Evolutionary conservation across 2,797 vertebrate species (phyloP).

Genomic region (Euphonia xanthogaster): DNA sequence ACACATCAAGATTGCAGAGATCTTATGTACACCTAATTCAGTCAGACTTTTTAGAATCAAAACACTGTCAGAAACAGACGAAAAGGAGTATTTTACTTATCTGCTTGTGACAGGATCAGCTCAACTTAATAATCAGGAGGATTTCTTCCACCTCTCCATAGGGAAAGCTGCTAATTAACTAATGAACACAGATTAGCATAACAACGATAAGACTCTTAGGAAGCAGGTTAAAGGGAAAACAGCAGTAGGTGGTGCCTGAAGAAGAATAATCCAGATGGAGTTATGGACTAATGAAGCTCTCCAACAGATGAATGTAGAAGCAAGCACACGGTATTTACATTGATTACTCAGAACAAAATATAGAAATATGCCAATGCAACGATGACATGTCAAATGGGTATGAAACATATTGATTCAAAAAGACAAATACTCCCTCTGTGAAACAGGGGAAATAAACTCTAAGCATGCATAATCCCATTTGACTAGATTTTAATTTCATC

Average conservation of each 20-base stretch:
- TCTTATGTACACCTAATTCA: neutral
- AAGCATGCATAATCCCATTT: neutral
- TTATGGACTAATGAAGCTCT: neutral
- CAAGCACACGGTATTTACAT: neutral
- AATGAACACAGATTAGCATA: slow-evolving; percentile 51
- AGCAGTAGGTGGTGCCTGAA: slow-evolving; percentile 21
- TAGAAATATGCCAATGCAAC: neutral
- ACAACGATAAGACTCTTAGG: slow-evolving; percentile 1
- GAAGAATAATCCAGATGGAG: slow-evolving; percentile 34
- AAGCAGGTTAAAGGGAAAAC: slow-evolving; percentile 47
- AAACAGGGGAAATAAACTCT: neutral
- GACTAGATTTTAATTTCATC: neutral
- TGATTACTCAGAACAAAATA: neutral
- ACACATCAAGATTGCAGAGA: neutral
- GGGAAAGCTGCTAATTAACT: slow-evolving; percentile 54
- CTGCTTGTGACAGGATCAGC: slow-evolving; percentile 18
- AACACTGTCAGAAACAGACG: neutral
- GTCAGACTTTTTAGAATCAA: neutral
- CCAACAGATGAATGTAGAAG: neutral
- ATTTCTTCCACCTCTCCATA: slow-evolving; percentile 23
- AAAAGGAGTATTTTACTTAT: neutral
- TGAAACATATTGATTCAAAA: neutral
- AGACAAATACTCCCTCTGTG: neutral
- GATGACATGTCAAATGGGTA: neutral
- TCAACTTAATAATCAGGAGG: slow-evolving; percentile 31